Base-by-base conservation (phyloP, 2,888 invertebrate genomes). In the Phalera bucephala region DNA sequence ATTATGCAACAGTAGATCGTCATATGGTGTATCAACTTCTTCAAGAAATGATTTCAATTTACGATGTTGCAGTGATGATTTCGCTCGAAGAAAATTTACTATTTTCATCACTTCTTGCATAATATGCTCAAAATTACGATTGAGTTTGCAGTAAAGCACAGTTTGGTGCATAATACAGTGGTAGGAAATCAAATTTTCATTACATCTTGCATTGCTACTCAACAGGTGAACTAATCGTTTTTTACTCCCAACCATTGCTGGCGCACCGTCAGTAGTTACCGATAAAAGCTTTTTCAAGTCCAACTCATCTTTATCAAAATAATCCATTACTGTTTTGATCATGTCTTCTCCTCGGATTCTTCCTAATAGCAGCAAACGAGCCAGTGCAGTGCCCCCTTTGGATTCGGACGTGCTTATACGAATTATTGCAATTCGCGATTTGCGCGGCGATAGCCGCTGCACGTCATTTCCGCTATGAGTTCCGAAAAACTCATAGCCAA, bases 51-150 rank as follows among this genome's bases (percentile, higher is more conserved):
- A 22, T 22, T 22, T 22, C 13, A 13, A 27, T 29, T 33, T 23
- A 29, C 32, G 37, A 37, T 37, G 33, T 37, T 23, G 28, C 32
- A 33, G 23, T 32, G 15, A 32, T 32, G 14, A 32, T 32, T 32
- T 31, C 6, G 36, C 36, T 31, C 36, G 27, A 33, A 37, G 33
- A 29, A 37, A 37, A 23, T 37, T 33, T 29, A 37, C 31, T 21
- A 34, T 46, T 45, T 48, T 43, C 14, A 41, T 35, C 36, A 44
- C 39, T 43, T 36, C 40, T 46, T 43, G 46, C 38, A 40, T 40
- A 33, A 30, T 30, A 33, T 33, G 29, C 36, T 33, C 22, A 30
- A 40, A 31, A 36, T 38, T 41, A 33, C 22, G 28, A 37, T 35
- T 43, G 30, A 40, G 36, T 33, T 39, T 42, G 19, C 31, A 36